A percentile compares a stretch with the other conserved stretches of the same genome.
These are phyloP conservation scores for Nibea albiflora DNA, from an alignment of 2,113 vertebrate genomes.

Conservation along the genomic window DNA sequence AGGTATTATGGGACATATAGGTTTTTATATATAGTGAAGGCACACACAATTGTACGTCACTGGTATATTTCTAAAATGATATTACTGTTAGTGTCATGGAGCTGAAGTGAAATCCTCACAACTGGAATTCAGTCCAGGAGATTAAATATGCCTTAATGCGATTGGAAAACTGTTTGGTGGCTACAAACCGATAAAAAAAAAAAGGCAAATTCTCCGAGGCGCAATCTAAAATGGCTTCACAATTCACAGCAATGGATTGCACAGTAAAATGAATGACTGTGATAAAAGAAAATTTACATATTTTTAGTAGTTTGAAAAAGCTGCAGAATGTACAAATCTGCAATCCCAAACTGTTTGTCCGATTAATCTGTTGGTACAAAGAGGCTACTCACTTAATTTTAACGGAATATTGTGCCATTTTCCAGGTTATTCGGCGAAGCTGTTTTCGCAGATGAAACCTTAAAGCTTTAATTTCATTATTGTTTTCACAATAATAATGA, in stretches of 20 bases:
- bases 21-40: constrained; percentile 2
- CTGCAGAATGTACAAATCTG: not conserved
- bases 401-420: not conserved
- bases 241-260: constrained; percentile 10
- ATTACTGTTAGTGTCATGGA: not conserved
- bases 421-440: constrained; percentile 19
- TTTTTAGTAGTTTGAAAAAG: not conserved
- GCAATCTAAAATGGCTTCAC: constrained; percentile 56
- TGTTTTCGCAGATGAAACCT: not conserved
- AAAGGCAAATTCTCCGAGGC: not conserved
- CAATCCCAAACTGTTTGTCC: not conserved
- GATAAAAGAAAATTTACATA: not conserved
- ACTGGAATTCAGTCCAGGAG: constrained; percentile 1
- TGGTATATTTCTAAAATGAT: constrained; percentile 11
- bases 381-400: not conserved
- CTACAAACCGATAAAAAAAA: constrained; percentile 1
- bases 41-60: not conserved
- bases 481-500: not conserved
- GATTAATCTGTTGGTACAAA: not conserved
- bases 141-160: constrained; percentile 28
- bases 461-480: not conserved
- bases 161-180: not conserved
- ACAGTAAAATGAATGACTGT: constrained; percentile 10
- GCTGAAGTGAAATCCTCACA: constrained; percentile 16
- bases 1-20: not conserved